These are phyloP conservation scores for Drosophila trapezifrons DNA, from an alignment of 1,140 invertebrate genomes.

Conservation along the genomic window DNA sequence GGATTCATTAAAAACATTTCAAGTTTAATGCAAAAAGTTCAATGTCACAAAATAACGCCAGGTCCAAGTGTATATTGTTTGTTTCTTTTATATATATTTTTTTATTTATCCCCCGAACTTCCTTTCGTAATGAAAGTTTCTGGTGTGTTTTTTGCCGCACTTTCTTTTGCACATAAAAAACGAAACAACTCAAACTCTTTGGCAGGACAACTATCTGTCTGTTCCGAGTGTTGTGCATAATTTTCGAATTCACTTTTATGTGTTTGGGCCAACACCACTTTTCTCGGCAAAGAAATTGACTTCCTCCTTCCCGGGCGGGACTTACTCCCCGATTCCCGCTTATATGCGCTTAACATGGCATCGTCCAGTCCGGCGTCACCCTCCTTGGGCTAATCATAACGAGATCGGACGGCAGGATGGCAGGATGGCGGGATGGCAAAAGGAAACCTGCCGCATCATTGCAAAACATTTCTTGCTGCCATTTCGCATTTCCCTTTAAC, in stretches of 20 bases:
- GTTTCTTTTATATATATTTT: conserved; percentile 6
- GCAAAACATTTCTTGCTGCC: conserved; percentile 55
- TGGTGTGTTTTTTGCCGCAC: conserved; percentile 25
- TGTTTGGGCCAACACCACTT: conserved; percentile 37
- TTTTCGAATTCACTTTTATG: conserved; percentile 78
- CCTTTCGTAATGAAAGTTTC: conserved; percentile 42
- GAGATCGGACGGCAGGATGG: conserved; percentile 34
- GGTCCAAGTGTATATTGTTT: conserved; percentile 38
- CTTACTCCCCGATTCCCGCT: conserved; percentile 26
- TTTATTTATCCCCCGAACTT: conserved; percentile 28
- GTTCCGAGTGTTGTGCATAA: conserved; percentile 62
- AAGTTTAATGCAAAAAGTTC: conserved; percentile 61
- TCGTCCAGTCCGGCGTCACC: conserved; percentile 11
- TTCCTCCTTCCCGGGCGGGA: conserved; percentile 27
- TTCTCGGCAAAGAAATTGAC: conserved; percentile 40
- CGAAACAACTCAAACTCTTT: conserved; percentile 41
- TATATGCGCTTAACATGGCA: conserved; percentile 52
- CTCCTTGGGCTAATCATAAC: conserved; percentile 52
- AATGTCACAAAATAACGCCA: conserved; percentile 64
- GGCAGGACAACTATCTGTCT: conserved; percentile 41
- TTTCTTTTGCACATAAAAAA: conserved; percentile 32
- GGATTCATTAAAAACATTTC: conserved; percentile 66
- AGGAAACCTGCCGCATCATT: conserved; percentile 76
- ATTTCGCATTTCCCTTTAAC: conserved; percentile 41
- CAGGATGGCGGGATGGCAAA: conserved; percentile 13